Evolutionary conservation across 2,113 vertebrate species (phyloP).

Genomic region (Aplodontia rufa): DNA sequence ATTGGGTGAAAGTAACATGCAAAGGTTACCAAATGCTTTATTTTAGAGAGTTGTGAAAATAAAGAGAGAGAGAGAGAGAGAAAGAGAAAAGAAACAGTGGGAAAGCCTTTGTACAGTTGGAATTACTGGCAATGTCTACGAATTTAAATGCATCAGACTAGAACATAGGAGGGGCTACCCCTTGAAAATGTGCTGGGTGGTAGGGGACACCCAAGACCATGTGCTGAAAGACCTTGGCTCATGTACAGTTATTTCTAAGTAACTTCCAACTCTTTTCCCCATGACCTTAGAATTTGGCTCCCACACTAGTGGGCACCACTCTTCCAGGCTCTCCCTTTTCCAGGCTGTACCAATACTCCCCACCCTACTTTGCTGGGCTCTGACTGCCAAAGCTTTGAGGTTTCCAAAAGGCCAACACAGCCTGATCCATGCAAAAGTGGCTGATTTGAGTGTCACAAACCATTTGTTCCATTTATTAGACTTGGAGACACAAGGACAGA

Average conservation of each 20-base stretch:
- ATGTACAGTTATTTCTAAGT: neutral
- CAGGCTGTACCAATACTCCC: neutral
- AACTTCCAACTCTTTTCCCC: slow-evolving; percentile 26
- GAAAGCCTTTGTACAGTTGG: neutral
- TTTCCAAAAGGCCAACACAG: slow-evolving; percentile 53
- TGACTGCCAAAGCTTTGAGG: slow-evolving; percentile 57
- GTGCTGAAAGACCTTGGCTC: slow-evolving; percentile 18
- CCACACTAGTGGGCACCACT: neutral
- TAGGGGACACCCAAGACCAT: slow-evolving; percentile 11
- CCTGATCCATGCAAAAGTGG: neutral
- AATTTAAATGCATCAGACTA: neutral
- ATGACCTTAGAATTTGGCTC: slow-evolving; percentile 52
- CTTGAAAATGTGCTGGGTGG: neutral
- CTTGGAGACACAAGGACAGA: neutral
- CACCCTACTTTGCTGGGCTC: slow-evolving; percentile 47
- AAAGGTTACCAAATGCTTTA: neutral
- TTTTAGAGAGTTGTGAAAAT: neutral
- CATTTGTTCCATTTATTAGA: slow-evolving; percentile 34
- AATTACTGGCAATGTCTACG: neutral
- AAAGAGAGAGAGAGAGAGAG: neutral
- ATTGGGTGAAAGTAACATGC: neutral
- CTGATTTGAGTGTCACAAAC: slow-evolving; percentile 3
- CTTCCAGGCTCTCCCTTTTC: slow-evolving; percentile 38
- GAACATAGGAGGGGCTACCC: neutral
- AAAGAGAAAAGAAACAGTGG: neutral